Evolutionary conservation across 1,140 invertebrate genomes (phyloP).

Genomic region (Drosophila virilis): DNA sequence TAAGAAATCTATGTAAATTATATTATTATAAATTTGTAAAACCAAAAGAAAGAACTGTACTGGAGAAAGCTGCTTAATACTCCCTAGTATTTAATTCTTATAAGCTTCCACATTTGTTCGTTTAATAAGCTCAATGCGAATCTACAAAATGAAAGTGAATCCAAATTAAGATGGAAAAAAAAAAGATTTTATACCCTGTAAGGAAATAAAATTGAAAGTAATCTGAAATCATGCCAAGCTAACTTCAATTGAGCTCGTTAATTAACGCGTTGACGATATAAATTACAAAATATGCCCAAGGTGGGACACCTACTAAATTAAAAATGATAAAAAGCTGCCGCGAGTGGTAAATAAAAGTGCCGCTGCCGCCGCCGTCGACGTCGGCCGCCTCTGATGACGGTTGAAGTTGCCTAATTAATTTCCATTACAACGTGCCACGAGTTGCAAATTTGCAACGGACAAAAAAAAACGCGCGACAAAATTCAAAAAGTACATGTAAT

Average conservation of each 20-base stretch:
- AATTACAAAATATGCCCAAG: conserved; percentile 56
- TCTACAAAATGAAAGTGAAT: too few species aligned
- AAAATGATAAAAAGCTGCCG: conserved; percentile 62
- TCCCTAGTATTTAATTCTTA: too few species aligned
- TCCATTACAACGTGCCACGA: conserved; percentile 76
- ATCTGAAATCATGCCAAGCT: background rate
- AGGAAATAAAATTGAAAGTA: too few species aligned
- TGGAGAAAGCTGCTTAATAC: too few species aligned
- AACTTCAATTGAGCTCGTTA: conserved; percentile 53
- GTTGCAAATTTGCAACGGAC: conserved; percentile 64
- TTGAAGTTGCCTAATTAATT: conserved; percentile 76
- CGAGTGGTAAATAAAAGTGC: conserved; percentile 37
- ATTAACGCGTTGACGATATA: conserved; percentile 64
- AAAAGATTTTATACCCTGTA: too few species aligned
- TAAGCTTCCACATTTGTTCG: too few species aligned
- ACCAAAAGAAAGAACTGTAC: too few species aligned
- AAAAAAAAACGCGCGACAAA: conserved; percentile 14
- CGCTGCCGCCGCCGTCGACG: background rate
- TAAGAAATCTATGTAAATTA: too few species aligned
- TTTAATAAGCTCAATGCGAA: too few species aligned
- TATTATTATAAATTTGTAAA: too few species aligned
- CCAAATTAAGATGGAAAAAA: too few species aligned
- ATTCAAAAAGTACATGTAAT: conserved; percentile 22
- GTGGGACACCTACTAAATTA: conserved; percentile 73
- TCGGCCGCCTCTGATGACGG: conserved; percentile 22